Evolutionary conservation across 2,113 vertebrate species (phyloP), one percentile per base, ranked within the genome.

Genomic region (Axis porcinus): DNA sequence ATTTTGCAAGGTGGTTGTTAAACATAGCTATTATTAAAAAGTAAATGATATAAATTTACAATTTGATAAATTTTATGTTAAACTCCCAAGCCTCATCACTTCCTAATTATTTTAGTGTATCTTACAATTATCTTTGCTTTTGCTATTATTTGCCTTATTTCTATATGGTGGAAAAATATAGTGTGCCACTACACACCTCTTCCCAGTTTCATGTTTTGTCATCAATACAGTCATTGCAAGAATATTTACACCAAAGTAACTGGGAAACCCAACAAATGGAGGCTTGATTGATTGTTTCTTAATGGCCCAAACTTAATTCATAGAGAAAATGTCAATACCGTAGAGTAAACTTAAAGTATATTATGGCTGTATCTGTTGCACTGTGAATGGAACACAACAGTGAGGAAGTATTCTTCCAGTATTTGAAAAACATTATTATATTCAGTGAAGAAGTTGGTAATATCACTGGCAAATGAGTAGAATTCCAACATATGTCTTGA

Each of bases 21-120:
- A 86, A 55, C 16, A 93, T 7, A 67, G 19, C 10, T 43, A 78
- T 89, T 87, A 33, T 43, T 78, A 76, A 74, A 97, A 94, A 91
- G 45, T 79, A 55, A 85, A 78, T 81, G 54, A 91, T 36, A 76
- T 16, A 95, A 58, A 82, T 89, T 62, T 60, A 30, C 0, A 55
- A 55, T 76, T 47, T 47, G 86, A 25, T 45, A 47, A 45, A 81
- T 82, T 93, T 43, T 93, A 5, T 16, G 45, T 43, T n/a, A 88
- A 95, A 85, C 62, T 67, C 1, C 76, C 4, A 86, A 85, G 76
- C 21, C 17, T 79, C 52, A 82, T 50, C 30, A 96, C 33, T 83
- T 94, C n/a, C 27, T 90, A 84, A 81, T 93, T 95, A 91, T 88
- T 82, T 94, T 94, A 91, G 2, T 58, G 55, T 28, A 67, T 12